Evolutionary conservation across 2,113 vertebrate genomes (phyloP).

Genomic region (rat (Rattus norvegicus)): GRCr8 NC_086024.1:9323001-9323500

Average conservation of each 20-base stretch:
- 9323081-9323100: no score
- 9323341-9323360: not conserved
- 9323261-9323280: not conserved
- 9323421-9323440: not conserved
- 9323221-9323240: not conserved
- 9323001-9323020: not conserved
- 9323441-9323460: not conserved
- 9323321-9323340: not conserved
- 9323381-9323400: not conserved
- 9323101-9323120: not conserved
- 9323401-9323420: not conserved
- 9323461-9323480: not conserved
- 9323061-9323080: not conserved
- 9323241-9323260: not conserved
- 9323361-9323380: not conserved
- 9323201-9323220: not conserved
- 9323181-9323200: not conserved
- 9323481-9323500: not conserved
- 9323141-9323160: not conserved
- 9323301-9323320: not conserved
- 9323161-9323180: not conserved
- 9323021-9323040: not conserved
- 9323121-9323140: not conserved
- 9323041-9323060: not conserved
- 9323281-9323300: not conserved